phyloP scores from a whole-genome alignment of 1,140 invertebrate genomes.

The Diorhabda elongata region DNA sequence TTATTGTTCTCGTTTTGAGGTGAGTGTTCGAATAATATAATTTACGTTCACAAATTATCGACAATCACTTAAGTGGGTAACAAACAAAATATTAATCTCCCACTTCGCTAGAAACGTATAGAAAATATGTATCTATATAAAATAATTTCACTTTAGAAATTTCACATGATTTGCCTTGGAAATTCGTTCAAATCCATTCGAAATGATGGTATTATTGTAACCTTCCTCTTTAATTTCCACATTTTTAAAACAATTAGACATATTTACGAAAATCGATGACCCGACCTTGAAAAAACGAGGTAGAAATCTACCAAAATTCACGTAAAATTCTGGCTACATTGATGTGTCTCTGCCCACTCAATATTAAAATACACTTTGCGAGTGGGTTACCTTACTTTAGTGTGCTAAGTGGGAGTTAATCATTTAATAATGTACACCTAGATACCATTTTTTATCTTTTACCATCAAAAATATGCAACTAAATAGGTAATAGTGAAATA shows the following conservation, averaged over 20 bases:
- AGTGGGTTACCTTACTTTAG: slow-evolving; percentile 3
- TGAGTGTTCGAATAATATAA: neutral
- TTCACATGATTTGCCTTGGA: neutral
- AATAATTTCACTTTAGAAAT: neutral
- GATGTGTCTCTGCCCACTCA: slow-evolving; percentile 15
- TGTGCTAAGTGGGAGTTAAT: slow-evolving; percentile 7
- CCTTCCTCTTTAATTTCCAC: neutral
- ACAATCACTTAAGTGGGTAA: neutral
- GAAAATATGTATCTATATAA: neutral
- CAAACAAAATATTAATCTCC: neutral
- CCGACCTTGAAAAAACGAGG: slow-evolving; percentile 14
- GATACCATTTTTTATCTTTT: neutral
- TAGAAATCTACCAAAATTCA: slow-evolving; percentile 7
- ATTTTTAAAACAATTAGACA: slow-evolving; percentile 3
- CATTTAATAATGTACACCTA: slow-evolving; percentile 6
- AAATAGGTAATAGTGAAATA: neutral
- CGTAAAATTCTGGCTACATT: slow-evolving; percentile 14
- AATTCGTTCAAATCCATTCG: no score
- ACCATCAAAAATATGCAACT: neutral
- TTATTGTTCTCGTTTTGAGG: neutral
- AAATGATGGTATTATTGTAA: neutral
- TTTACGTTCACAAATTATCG: neutral
- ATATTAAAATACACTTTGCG: slow-evolving; percentile 14
- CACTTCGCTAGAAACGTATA: neutral
- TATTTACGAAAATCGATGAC: slow-evolving; percentile 16